Percentiles rank a stretch among this genome's conserved stretches.
Conservation (phyloP, 2,113 vertebrate species). For the Erpornis zantholeuca region DNA sequence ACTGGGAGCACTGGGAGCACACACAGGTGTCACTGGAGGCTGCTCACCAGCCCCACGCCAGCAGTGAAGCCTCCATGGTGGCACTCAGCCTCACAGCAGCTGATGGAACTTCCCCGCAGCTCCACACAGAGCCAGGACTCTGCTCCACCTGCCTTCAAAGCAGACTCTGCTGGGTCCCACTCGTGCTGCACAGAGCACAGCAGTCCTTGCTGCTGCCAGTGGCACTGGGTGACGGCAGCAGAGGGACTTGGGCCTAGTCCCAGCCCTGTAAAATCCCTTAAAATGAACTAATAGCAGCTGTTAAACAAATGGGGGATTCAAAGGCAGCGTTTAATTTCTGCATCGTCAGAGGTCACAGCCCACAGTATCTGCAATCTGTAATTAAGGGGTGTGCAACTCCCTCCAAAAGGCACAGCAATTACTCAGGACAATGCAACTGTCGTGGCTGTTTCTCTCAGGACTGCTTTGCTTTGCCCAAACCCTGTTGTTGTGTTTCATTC, state of each 20-base stretch:
- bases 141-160: background rate
- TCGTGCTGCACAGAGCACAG: background rate
- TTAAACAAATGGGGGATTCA: background rate
- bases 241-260: background rate
- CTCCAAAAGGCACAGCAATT: background rate
- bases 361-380: background rate
- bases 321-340: background rate
- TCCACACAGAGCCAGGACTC: background rate
- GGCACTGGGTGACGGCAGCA: background rate
- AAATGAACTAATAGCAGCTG: background rate
- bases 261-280: background rate
- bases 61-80: background rate
- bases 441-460: background rate
- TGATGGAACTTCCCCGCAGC: background rate
- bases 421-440: background rate
- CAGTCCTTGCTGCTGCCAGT: background rate
- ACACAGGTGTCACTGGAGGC: fast-evolving
- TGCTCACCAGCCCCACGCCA: background rate
- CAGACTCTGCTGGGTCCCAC: background rate
- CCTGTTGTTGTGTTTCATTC: background rate
- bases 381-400: background rate
- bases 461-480: background rate
- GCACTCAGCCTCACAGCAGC: background rate
- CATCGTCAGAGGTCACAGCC: background rate
- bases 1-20: background rate